Evolutionary conservation across 2,797 vertebrate genomes (phyloP).

Genomic region (Parambassis ranga): DNA sequence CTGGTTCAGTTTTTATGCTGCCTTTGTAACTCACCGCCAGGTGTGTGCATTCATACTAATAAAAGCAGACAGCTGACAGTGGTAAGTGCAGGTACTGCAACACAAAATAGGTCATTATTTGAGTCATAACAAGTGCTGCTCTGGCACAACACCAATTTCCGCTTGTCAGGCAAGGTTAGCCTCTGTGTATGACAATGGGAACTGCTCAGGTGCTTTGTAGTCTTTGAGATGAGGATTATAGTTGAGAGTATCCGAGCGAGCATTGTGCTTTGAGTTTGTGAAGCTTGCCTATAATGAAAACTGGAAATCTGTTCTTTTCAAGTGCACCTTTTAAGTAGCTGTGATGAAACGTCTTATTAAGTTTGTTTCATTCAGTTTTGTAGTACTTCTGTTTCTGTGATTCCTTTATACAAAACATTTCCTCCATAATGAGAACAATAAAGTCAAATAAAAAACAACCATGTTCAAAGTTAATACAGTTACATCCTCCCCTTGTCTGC

Average conservation of each 20-base stretch:
- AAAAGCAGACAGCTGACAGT: background rate
- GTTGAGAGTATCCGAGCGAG: background rate
- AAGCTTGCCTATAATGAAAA: background rate
- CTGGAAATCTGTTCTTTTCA: background rate
- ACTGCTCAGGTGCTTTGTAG: background rate
- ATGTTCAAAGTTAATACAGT: background rate
- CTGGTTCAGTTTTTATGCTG: background rate
- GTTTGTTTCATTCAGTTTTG: background rate
- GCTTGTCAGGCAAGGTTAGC: background rate
- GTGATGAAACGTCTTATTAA: background rate
- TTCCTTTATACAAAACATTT: background rate
- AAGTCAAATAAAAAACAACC: background rate
- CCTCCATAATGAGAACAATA: background rate
- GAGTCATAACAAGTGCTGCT: background rate
- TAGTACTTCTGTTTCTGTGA: background rate
- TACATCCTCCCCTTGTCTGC: background rate
- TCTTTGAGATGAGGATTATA: background rate
- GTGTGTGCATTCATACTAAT: background rate
- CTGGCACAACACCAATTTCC: conserved; percentile 1
- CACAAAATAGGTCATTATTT: background rate
- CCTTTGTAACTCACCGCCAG: background rate
- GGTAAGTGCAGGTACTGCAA: background rate
- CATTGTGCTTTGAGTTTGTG: background rate
- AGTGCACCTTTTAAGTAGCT: background rate
- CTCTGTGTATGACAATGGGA: background rate